Conservation (phyloP, 23 tunicate species). For the Aplidium turbinatum region DNA sequence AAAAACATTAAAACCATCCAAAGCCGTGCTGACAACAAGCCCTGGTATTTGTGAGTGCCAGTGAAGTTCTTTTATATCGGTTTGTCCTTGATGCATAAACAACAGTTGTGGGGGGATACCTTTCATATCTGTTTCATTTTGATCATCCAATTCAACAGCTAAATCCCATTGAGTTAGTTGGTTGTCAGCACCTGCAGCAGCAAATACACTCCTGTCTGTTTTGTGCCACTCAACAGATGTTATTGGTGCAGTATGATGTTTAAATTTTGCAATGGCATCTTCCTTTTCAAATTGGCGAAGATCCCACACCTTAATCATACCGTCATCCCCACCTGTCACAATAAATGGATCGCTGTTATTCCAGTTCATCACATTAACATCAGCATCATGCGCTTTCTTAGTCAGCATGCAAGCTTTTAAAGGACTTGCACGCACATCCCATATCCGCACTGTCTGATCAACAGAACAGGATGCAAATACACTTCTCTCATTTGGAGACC, state of each 20-base stretch:
- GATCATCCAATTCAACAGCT: conserved; percentile 79
- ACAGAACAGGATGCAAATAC: conserved; percentile 98
- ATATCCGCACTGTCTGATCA: conserved; percentile 77
- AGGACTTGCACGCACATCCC: conserved; percentile 84
- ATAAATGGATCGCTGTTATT: conserved; percentile 85
- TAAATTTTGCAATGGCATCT: conserved; percentile 67
- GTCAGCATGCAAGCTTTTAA: conserved; percentile 82
- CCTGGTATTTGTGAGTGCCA: conserved; percentile 95
- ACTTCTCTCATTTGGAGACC: conserved; percentile 90
- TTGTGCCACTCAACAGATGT: conserved; percentile 94
- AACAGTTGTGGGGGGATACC: conserved; percentile 88
- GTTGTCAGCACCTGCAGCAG: conserved; percentile 88
- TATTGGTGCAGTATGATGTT: conserved; percentile 90
- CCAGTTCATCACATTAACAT: conserved; percentile 98
- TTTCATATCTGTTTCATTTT: conserved; percentile 9
- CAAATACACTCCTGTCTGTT: conserved; percentile 88
- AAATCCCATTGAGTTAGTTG: conserved; percentile 95
- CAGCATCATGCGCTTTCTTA: conserved; percentile 77
- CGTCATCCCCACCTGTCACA: conserved; percentile 95
- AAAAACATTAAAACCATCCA: conserved; percentile 93
- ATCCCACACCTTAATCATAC: conserved; percentile 91
- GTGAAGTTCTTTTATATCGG: conserved; percentile 85
- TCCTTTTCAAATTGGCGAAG: conserved; percentile 75
- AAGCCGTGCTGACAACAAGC: conserved; percentile 76
- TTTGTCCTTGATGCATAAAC: conserved; percentile 94